A percentile compares a stretch with the other conserved stretches of the same genome.
These are phyloP conservation scores for Marronus borbonicus DNA, from an alignment of 2,888 invertebrate genomes.

Conservation along the genomic window DNA sequence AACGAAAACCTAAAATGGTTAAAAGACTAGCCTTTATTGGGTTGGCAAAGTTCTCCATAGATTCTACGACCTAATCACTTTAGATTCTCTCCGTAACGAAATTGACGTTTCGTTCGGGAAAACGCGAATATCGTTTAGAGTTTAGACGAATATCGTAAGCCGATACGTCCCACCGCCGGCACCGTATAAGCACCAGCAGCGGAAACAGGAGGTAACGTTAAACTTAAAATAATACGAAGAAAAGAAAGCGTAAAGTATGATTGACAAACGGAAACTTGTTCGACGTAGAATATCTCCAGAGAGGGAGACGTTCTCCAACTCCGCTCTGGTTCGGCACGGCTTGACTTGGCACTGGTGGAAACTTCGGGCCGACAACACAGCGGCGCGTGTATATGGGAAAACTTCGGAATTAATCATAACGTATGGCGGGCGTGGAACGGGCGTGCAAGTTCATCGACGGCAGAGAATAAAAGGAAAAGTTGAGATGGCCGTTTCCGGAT, in stretches of 20 bases:
- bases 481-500: slow-evolving; percentile 19
- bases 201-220: background rate
- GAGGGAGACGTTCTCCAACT: background rate
- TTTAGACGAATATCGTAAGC: background rate
- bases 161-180: background rate
- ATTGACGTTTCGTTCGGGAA: slow-evolving; percentile 17
- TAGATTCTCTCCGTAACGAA: slow-evolving; percentile 15
- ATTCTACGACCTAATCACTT: slow-evolving; percentile 30
- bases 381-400: slow-evolving; percentile 16
- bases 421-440: slow-evolving; percentile 15
- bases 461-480: slow-evolving; percentile 31
- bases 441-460: slow-evolving; percentile 17
- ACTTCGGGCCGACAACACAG: background rate
- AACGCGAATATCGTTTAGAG: background rate
- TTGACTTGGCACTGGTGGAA: background rate
- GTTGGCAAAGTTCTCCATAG: background rate
- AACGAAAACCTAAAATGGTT: background rate
- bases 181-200: background rate
- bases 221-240: slow-evolving; percentile 38
- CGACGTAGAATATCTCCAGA: slow-evolving; percentile 17
- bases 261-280: slow-evolving; percentile 38
- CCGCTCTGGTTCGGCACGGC: too few relatives aligned
- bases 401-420: slow-evolving; percentile 44
- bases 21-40: background rate
- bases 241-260: slow-evolving; percentile 32